Percentiles rank a stretch among this genome's conserved stretches.
Conservation (phyloP, 37 sponge, comb jelly and placozoan species). For the Oopsacas minuta region DNA sequence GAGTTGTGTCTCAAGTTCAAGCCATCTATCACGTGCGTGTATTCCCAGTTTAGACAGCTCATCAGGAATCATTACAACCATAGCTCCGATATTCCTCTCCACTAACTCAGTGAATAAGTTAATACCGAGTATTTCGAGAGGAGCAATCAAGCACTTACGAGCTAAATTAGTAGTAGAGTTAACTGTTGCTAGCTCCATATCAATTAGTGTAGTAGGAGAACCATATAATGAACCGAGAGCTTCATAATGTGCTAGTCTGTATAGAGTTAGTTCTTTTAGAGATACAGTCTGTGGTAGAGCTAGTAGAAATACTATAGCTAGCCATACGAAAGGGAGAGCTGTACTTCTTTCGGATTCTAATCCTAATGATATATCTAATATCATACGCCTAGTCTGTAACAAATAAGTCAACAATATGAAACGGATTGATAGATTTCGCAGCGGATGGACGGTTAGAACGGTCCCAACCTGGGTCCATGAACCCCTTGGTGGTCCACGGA, state of each 20-base stretch:
- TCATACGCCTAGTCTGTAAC: background rate
- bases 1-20: background rate
- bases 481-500: too few species aligned
- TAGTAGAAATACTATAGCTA: background rate
- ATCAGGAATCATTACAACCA: background rate
- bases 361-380: background rate
- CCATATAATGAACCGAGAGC: background rate
- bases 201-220: background rate
- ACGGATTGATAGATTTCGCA: too few species aligned
- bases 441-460: too few species aligned
- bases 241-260: background rate
- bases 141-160: background rate
- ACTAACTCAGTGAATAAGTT: background rate
- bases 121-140: background rate
- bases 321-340: background rate
- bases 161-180: constrained; percentile 4
- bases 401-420: too few species aligned
- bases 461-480: too few species aligned
- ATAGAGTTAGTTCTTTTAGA: background rate
- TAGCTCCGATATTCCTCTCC: background rate
- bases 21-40: background rate
- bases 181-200: constrained; percentile 4
- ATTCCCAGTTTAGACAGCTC: background rate
- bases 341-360: background rate
- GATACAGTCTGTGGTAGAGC: background rate